These are phyloP conservation scores for Drosophila chauvacae DNA, from an alignment of 1,140 invertebrate genomes.

Conservation along the genomic window DNA sequence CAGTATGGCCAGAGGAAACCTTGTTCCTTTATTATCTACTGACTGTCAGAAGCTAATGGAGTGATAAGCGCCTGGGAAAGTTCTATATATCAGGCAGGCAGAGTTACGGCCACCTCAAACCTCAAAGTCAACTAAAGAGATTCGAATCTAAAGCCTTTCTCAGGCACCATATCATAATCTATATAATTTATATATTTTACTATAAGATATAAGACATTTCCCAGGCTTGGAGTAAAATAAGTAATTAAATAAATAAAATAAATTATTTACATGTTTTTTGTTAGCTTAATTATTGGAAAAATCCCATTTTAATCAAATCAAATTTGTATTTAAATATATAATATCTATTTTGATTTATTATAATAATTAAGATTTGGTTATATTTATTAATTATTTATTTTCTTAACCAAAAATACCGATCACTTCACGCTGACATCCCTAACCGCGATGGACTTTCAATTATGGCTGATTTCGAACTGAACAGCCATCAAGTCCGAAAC, in stretches of 20 bases:
- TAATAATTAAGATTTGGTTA: no score
- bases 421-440: slow-evolving; percentile 7
- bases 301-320: no score
- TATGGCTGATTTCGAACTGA: slow-evolving; percentile 54
- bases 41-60: slow-evolving; percentile 2
- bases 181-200: not conserved
- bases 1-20: not conserved
- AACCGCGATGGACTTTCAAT: slow-evolving; percentile 64
- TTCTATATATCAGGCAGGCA: not conserved
- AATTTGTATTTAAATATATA: no score
- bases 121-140: not conserved
- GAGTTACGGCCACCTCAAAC: not conserved
- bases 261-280: no score
- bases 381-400: not conserved
- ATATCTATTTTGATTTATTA: no score
- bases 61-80: slow-evolving; percentile 1
- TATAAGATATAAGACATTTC: no score
- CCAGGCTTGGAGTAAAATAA: no score
- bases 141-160: not conserved
- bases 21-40: slow-evolving; percentile 6
- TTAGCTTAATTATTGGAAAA: no score
- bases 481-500: slow-evolving; percentile 75
- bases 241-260: no score
- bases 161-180: no score
- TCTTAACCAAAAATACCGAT: not conserved